Conservation (phyloP, 2,113 vertebrate genomes). For the Psettodes erumei region DNA sequence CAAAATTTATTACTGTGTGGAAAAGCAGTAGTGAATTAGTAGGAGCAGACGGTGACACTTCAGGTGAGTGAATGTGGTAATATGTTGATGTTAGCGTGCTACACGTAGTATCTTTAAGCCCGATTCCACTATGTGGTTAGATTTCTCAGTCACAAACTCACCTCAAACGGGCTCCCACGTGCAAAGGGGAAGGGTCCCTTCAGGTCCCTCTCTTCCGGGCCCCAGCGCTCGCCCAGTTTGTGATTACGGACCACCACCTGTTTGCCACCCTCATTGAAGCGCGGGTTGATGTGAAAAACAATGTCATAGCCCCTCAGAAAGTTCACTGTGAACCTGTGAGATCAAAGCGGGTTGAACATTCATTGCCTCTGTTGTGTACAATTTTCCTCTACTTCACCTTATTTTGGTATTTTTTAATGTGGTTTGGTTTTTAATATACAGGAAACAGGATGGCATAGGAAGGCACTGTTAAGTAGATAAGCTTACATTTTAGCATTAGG, state of each 20-base stretch:
- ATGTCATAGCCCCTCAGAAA: constrained; percentile 85
- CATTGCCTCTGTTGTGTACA: background rate
- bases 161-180: constrained; percentile 82
- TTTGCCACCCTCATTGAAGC: constrained; percentile 80
- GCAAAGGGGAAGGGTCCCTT: constrained; percentile 80
- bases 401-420: no score
- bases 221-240: constrained; percentile 82
- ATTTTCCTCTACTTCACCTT: background rate
- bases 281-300: constrained; percentile 84
- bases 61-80: background rate
- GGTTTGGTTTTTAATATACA: no score
- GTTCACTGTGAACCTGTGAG: constrained; percentile 83
- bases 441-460: background rate
- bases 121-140: background rate
- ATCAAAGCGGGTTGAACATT: background rate
- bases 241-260: constrained; percentile 82
- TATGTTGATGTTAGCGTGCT: constrained; percentile 13
- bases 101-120: constrained; percentile 17
- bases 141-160: constrained; percentile 44
- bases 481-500: constrained; percentile 83
- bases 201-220: constrained; percentile 80
- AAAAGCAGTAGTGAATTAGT: background rate
- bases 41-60: background rate
- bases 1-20: background rate
- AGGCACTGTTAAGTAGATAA: rapidly evolving